Conservation (phyloP, 2,113 vertebrate genomes). For the Zosterops borbonicus region DNA sequence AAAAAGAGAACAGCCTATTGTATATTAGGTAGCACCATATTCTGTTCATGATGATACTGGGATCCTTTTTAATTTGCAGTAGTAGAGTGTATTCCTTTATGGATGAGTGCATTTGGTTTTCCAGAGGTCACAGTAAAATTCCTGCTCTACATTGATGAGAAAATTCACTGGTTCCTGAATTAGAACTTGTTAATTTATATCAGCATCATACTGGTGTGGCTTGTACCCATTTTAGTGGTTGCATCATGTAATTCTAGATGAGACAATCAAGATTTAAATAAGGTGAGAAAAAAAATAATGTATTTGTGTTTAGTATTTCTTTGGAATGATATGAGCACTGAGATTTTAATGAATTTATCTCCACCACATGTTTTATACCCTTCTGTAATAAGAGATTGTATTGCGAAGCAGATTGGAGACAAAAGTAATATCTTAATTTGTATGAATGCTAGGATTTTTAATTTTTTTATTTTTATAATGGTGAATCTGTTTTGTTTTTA, state of each 20-base stretch:
- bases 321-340: neutral
- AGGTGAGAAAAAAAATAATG: neutral
- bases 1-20: neutral
- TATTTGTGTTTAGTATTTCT: neutral
- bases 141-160: rapidly evolving
- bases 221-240: neutral
- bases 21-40: neutral
- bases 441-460: neutral
- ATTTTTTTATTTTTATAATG: neutral
- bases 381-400: neutral
- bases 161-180: neutral
- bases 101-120: neutral
- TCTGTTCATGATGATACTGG: neutral
- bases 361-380: neutral
- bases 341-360: neutral
- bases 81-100: neutral
- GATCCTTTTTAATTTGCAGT: neutral
- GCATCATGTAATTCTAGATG: neutral
- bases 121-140: neutral
- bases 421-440: neutral
- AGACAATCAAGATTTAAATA: neutral
- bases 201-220: neutral
- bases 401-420: neutral
- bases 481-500: neutral
- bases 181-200: neutral